Conservation (phyloP, 1,140 invertebrate species). For the Mylabris phalerata region DNA sequence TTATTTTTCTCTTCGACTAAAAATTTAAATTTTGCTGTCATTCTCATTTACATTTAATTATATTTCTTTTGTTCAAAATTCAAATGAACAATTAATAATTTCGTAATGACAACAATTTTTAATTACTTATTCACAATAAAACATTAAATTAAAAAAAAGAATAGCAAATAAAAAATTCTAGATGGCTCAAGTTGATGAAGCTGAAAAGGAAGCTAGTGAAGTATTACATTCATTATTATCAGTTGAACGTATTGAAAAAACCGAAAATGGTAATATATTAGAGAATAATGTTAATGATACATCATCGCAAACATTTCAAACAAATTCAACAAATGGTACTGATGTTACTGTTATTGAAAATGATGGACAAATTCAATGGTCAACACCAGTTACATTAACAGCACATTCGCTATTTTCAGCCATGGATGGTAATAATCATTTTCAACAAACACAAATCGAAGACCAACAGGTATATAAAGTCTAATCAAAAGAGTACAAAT, state of each 20-base stretch:
- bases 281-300: constrained; percentile 43
- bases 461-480: constrained; percentile 34
- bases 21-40: too few species aligned
- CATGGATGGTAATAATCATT: constrained; percentile 36
- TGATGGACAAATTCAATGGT: constrained; percentile 50
- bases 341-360: constrained; percentile 41
- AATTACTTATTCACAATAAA: background rate
- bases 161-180: constrained; percentile 10
- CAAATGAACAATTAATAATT: background rate
- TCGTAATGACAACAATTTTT: background rate
- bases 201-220: constrained; percentile 60
- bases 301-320: constrained; percentile 30
- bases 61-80: background rate
- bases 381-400: constrained; percentile 47
- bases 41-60: background rate
- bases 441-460: constrained; percentile 33
- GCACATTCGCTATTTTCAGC: constrained; percentile 38
- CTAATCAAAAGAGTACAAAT: background rate
- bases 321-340: constrained; percentile 37
- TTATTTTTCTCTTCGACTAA: background rate
- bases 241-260: constrained; percentile 53
- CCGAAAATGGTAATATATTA: constrained; percentile 43
- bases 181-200: constrained; percentile 41
- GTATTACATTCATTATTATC: constrained; percentile 56
- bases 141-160: background rate